Conservation (phyloP, 2,797 vertebrate genomes). For the Chrysocyon brachyurus region DNA sequence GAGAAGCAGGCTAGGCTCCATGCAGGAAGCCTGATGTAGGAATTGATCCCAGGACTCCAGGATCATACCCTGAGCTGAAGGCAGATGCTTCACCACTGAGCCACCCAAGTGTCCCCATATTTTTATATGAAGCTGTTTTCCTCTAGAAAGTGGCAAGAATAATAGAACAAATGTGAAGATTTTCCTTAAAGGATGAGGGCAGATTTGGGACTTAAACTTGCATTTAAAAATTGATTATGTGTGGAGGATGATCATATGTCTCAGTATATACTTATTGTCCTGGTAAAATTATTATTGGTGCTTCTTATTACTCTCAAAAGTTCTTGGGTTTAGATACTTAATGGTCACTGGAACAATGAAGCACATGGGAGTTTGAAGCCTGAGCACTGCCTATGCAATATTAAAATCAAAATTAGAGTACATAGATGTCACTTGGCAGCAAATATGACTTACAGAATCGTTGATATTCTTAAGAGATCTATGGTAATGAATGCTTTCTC, state of each 20-base stretch:
- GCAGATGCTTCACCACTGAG: no score
- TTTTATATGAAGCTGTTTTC: neutral
- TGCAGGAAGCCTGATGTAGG: no score
- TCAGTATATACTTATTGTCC: neutral
- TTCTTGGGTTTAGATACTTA: neutral
- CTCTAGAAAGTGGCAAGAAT: neutral
- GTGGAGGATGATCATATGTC: neutral
- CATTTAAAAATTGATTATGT: slow-evolving; percentile 33
- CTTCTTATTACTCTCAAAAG: neutral
- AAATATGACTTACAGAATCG: neutral
- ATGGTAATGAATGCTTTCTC: neutral
- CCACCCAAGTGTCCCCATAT: no score
- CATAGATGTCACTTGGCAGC: neutral
- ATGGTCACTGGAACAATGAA: neutral
- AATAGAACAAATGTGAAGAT: neutral
- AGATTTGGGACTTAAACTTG: neutral
- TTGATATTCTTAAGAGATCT: neutral
- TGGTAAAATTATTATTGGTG: neutral
- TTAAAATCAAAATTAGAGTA: neutral
- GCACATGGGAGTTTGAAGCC: neutral
- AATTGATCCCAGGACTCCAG: no score
- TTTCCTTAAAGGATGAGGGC: neutral
- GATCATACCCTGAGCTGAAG: no score
- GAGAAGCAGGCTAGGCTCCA: no score
- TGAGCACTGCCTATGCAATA: neutral